A percentile compares a stretch with the other conserved stretches of the same genome.
Evolutionary conservation across 2,113 vertebrate genomes (phyloP).

Genomic region (Gambusia holbrooki): DNA sequence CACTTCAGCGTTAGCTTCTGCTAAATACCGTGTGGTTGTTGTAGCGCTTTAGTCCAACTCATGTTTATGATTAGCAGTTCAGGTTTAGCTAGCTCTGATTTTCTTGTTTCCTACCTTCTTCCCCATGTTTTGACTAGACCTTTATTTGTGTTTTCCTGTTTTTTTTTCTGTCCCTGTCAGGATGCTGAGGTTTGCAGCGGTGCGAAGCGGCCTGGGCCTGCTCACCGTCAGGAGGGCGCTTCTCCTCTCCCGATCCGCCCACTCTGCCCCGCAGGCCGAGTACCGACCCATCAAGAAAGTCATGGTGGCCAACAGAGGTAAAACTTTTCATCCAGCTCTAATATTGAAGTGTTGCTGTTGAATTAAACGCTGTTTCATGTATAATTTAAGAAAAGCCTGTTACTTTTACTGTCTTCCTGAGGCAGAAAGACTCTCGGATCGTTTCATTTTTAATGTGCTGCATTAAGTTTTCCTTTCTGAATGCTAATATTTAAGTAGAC

Average conservation of each 20-base stretch:
- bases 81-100: too few species aligned
- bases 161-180: conserved; percentile 53
- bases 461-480: conserved; percentile 38
- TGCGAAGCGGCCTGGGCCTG: conserved; percentile 77
- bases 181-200: conserved; percentile 74
- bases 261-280: conserved; percentile 75
- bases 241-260: conserved; percentile 67
- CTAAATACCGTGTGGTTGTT: too few species aligned
- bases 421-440: conserved; percentile 28
- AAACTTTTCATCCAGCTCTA: not conserved
- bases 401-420: conserved; percentile 41
- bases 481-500: conserved; percentile 53
- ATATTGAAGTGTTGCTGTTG: not conserved
- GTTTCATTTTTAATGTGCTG: conserved; percentile 48
- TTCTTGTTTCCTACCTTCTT: too few species aligned
- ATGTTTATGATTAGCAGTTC: too few species aligned
- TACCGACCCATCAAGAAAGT: conserved; percentile 93
- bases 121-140: too few species aligned
- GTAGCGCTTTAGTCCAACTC: too few species aligned
- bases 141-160: not conserved
- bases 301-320: conserved; percentile 90
- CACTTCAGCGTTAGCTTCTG: too few species aligned
- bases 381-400: conserved; percentile 36
- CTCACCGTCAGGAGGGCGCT: conserved; percentile 76
- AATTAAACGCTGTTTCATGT: conserved; percentile 38